Base-by-base conservation (phyloP, 2,888 invertebrate genomes). In the Silvanus unidentatus region DNA sequence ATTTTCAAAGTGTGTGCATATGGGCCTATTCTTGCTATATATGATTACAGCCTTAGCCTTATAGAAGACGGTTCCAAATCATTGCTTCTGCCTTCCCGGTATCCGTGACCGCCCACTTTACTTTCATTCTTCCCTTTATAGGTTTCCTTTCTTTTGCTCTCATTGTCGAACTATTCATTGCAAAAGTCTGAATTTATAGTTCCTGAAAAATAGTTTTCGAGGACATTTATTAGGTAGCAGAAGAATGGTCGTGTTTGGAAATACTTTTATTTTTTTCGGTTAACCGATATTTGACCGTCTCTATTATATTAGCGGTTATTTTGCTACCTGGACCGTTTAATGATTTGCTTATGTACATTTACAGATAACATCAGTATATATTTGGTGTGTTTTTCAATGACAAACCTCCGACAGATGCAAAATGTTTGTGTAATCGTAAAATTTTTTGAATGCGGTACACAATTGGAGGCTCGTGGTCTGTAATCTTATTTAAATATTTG, bases 181-280 rank as follows among this genome's bases (percentile, higher is more conserved):
- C 59, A 55, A 60, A 62, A 64, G 58, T 62, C 55, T 54, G 54
- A 60, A 63, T 65, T 62, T 60, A 62, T 61, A 57, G 58, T 61
- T 50, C 42, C 49, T 49, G 45, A 54, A 57, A 59, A 41, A 56
- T 59, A 55, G 60, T 44, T 55, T n/a, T 49, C 57, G 54, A 59
- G 57, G 63, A 65, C 64, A 63, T 64, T 62, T 63, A 62, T 62
- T 60, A 54, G 55, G 52, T 49, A 55, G 47, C 55, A 59, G n/a
- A 60, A 63, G 64, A 64, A 62, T 59, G 54, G 58, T 51, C 54
- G 44, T 63, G 64, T 63, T 63, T 62, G 62, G 46, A 60, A 60
- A 63, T 63, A 63, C 55, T 58, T 48, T 45, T 53, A 47, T 53
- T 52, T 53, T 58, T 50, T 54, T 52, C 53, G 65, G 64, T 63